Evolutionary conservation across 30 jellyfish, hydroid and myxozoan species (phyloP).

Genomic region (Aurelia coerulea): DNA sequence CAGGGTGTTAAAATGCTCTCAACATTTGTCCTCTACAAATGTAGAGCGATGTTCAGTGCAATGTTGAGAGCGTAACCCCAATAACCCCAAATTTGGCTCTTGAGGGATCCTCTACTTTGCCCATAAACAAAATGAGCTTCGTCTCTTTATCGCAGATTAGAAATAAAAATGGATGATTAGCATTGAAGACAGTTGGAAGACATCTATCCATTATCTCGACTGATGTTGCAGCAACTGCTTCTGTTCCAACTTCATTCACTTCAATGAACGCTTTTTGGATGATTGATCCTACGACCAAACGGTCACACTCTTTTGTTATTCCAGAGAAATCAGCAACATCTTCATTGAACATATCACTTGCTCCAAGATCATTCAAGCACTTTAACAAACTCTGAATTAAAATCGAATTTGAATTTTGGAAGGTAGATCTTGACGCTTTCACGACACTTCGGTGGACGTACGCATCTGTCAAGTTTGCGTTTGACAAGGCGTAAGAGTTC

Average conservation of each 20-base stretch:
- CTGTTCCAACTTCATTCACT: conserved; percentile 89
- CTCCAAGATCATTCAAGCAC: conserved; percentile 60
- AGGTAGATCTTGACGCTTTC: conserved; percentile 37
- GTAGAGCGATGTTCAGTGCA: no score
- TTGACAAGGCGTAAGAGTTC: conserved; percentile 19
- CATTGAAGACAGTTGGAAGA: conserved; percentile 58
- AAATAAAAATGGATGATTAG: conserved; percentile 87
- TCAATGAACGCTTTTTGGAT: conserved; percentile 88
- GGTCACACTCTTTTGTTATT: conserved; percentile 38
- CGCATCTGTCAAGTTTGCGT: background rate
- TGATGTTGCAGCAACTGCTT: conserved; percentile 95
- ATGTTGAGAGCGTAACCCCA: no score
- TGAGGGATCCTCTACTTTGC: conserved; percentile 70
- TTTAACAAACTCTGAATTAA: conserved; percentile 11
- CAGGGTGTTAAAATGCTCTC: no score
- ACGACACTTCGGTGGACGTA: background rate
- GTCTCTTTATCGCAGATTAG: conserved; percentile 50
- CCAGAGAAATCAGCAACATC: conserved; percentile 86
- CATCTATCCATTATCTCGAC: conserved; percentile 38
- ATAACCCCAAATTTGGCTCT: no score
- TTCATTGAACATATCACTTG: conserved; percentile 66
- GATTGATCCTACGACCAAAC: conserved; percentile 59
- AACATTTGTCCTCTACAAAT: no score
- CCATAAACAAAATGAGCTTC: conserved; percentile 62
- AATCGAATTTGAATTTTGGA: conserved; percentile 82